Evolutionary conservation across 2,113 vertebrate species (phyloP).

Genomic region (Phaethornis superciliosus): DNA sequence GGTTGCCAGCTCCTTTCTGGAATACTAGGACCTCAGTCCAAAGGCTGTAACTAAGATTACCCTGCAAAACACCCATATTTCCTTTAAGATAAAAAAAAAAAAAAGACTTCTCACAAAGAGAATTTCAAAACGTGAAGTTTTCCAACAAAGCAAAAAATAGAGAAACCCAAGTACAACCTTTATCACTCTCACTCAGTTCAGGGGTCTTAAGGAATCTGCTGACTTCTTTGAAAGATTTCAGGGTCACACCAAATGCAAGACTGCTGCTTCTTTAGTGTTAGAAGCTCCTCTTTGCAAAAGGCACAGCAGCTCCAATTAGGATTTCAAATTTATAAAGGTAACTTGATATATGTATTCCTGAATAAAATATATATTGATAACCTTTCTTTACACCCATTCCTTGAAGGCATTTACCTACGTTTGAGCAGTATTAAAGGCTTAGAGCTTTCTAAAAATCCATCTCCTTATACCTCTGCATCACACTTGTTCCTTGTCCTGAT

Average conservation of each 20-base stretch:
- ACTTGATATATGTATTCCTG: rapidly evolving
- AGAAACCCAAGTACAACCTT: not conserved
- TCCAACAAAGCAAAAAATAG: not conserved
- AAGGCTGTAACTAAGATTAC: not conserved
- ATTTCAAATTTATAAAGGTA: not conserved
- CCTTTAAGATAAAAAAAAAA: not conserved
- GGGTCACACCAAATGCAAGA: not conserved
- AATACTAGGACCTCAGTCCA: not conserved
- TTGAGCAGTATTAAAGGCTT: not conserved
- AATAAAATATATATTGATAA: not conserved
- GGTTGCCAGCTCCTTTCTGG: not conserved
- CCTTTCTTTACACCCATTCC: not conserved
- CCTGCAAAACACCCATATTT: not conserved
- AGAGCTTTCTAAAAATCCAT: not conserved
- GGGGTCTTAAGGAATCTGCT: not conserved
- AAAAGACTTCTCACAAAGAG: not conserved
- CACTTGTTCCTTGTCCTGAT: not conserved
- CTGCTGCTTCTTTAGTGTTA: not conserved
- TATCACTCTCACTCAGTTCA: not conserved
- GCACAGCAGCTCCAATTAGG: not conserved
- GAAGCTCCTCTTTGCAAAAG: not conserved
- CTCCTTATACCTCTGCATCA: not conserved
- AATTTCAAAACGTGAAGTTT: rapidly evolving
- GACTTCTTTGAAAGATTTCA: not conserved
- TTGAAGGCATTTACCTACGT: not conserved